Evolutionary conservation across 2,888 invertebrate species (phyloP).

Genomic region (Mythimna vitellina): DNA sequence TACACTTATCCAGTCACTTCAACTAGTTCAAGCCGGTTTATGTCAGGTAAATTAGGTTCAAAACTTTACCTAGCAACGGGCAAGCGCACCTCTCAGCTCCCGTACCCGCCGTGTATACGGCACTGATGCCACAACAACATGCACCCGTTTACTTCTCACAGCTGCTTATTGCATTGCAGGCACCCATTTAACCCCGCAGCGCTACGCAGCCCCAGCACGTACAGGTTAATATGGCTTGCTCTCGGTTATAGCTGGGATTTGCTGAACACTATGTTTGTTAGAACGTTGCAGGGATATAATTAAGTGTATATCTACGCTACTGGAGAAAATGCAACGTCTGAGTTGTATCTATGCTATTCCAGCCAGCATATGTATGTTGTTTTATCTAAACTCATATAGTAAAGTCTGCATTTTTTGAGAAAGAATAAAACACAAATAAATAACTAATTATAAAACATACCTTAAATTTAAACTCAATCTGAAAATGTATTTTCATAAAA

Average conservation of each 20-base stretch:
- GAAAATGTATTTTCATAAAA: too few species aligned
- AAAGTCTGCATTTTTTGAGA: too few species aligned
- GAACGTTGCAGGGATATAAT: background rate
- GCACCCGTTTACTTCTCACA: conserved; percentile 21
- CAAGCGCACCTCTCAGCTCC: background rate
- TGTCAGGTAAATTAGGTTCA: background rate
- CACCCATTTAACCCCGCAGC: conserved; percentile 88
- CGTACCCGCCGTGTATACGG: conserved; percentile 19
- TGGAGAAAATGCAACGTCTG: background rate
- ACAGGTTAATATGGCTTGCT: conserved; percentile 43
- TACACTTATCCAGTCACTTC: too few species aligned
- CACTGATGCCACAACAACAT: conserved; percentile 38
- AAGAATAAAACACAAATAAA: too few species aligned
- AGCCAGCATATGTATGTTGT: background rate
- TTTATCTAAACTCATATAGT: too few species aligned
- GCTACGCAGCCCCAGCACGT: conserved; percentile 18
- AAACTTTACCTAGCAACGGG: background rate
- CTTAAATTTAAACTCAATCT: too few species aligned
- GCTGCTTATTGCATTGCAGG: conserved; percentile 49
- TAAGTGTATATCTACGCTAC: conserved; percentile 4
- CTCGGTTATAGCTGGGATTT: conserved; percentile 34
- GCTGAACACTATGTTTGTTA: conserved; percentile 24
- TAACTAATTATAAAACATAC: too few species aligned
- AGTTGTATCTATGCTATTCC: background rate
- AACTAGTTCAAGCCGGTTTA: background rate